phyloP scores from a whole-genome alignment of 2,113 vertebrate genomes.

The Diadophis punctatus region DNA sequence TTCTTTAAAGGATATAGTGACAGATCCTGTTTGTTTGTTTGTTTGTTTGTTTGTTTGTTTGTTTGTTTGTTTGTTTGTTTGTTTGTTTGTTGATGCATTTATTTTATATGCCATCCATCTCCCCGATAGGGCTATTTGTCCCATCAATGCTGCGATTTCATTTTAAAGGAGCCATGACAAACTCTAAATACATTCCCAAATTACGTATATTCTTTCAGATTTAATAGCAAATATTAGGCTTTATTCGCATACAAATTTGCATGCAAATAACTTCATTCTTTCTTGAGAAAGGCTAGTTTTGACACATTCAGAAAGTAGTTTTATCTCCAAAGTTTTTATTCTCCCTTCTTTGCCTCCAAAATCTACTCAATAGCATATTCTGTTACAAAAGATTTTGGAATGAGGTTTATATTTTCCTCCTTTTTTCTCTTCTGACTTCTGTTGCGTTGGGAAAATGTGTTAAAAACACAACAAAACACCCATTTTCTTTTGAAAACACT shows the following conservation, averaged over 20 bases:
- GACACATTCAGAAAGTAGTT: constrained; percentile 49
- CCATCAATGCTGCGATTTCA: constrained; percentile 36
- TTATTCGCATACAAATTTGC: constrained; percentile 69
- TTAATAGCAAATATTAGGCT: constrained; percentile 52
- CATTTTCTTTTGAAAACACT: constrained; percentile 27
- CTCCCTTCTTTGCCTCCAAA: constrained; percentile 51
- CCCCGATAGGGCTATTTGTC: not conserved
- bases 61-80: not conserved
- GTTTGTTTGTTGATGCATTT: not conserved
- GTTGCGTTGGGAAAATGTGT: constrained; percentile 59
- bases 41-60: too few species aligned
- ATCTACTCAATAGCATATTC: constrained; percentile 51
- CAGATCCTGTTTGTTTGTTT: constrained; percentile 14
- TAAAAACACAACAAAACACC: constrained; percentile 38
- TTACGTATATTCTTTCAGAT: constrained; percentile 41
- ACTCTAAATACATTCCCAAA: constrained; percentile 51
- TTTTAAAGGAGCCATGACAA: constrained; percentile 56
- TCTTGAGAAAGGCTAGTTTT: constrained; percentile 43
- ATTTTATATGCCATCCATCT: not conserved
- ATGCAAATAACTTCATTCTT: constrained; percentile 60
- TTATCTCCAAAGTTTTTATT: constrained; percentile 54
- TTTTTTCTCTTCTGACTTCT: constrained; percentile 29
- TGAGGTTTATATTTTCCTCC: constrained; percentile 42
- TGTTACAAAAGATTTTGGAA: constrained; percentile 49
- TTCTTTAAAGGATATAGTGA: constrained; percentile 50